Evolutionary conservation across 2,888 invertebrate genomes (phyloP).

Genomic region (Busseola fusca): DNA sequence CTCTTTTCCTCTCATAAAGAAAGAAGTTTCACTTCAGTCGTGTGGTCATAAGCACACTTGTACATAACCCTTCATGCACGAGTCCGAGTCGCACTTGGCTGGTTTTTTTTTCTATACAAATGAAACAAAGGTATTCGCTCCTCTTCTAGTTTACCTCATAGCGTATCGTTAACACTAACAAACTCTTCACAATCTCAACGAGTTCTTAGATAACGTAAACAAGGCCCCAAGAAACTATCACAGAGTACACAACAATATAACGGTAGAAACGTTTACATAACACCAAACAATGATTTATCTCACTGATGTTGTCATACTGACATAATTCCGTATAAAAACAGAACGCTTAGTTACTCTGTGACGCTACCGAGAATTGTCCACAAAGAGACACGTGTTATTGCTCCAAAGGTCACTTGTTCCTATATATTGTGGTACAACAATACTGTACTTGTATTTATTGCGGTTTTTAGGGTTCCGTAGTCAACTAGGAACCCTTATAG

Average conservation of each 20-base stretch:
- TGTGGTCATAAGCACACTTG: no score
- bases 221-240: constrained; percentile 41
- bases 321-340: constrained; percentile 42
- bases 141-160: background rate
- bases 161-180: background rate
- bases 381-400: constrained; percentile 31
- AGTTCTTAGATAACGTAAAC: constrained; percentile 33
- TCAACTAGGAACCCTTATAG: no score
- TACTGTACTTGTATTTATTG: constrained; percentile 8
- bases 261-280: constrained; percentile 26
- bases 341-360: constrained; percentile 35
- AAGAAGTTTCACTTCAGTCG: no score
- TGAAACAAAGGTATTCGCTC: background rate
- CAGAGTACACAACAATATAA: constrained; percentile 30
- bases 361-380: constrained; percentile 22
- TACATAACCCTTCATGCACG: no score
- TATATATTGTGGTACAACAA: background rate
- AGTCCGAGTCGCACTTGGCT: no score
- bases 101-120: background rate
- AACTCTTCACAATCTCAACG: constrained; percentile 21
- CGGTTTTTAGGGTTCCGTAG: background rate
- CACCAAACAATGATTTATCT: constrained; percentile 49
- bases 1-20: no score
- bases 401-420: constrained; percentile 52
- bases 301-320: constrained; percentile 41